Percentiles rank a stretch among this genome's conserved stretches.
Conservation (phyloP, 2,888 invertebrate genomes). For the Microctonus hyperodae region DNA sequence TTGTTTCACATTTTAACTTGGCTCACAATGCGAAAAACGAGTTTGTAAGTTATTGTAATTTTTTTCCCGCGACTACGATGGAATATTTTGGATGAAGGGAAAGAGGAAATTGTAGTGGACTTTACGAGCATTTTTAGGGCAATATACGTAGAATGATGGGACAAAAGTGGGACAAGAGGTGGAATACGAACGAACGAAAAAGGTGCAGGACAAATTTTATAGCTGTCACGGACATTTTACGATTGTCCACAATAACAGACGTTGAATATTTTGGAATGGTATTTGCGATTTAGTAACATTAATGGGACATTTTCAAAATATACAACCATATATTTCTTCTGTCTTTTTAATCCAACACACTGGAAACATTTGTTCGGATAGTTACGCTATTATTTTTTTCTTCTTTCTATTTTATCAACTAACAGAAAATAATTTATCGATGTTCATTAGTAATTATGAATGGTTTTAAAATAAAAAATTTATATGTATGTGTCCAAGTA, state of each 20-base stretch:
- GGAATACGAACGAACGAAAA: background rate
- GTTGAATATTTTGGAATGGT: background rate
- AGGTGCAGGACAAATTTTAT: constrained; percentile 9
- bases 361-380: background rate
- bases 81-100: background rate
- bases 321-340: too few relatives aligned
- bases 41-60: constrained; percentile 3
- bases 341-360: background rate
- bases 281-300: background rate
- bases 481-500: background rate
- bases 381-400: too few relatives aligned
- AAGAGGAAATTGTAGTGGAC: background rate
- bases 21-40: constrained; percentile 1
- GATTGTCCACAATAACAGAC: constrained; percentile 7
- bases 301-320: background rate
- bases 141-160: background rate
- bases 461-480: too few relatives aligned
- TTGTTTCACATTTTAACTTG: constrained; percentile 1
- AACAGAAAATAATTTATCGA: background rate
- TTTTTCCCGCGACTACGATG: background rate
- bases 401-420: background rate
- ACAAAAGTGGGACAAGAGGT: background rate
- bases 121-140: constrained; percentile 2
- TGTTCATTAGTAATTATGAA: too few relatives aligned
- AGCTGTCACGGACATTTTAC: background rate